Evolutionary conservation across 2,113 vertebrate genomes (phyloP), one percentile per base, ranked within the genome.

Genomic region (Pygathrix nemaeus): DNA sequence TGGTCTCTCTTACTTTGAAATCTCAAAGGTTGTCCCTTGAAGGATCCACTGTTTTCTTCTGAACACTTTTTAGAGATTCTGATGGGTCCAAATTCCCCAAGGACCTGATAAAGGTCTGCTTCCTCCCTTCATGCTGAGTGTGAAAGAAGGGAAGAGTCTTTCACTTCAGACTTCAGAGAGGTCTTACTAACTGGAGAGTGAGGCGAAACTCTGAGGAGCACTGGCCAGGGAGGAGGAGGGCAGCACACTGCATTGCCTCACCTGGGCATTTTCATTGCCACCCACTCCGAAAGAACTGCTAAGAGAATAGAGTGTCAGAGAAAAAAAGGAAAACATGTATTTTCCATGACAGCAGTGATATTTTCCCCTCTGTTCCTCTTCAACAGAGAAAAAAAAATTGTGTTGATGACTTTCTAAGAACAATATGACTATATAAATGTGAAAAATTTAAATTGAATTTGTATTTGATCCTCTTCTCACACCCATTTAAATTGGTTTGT

Each of bases 31-130:
- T 97, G 18, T 96, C 7, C 2, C 70, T 76, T 89, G 17, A 7
- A 96, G 88, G 94, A 83, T 97, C 79, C 2, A 30, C 55, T 90
- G 48, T 68, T 86, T 64, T 23, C 27, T 32, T 90, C 85, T 93
- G 68, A 97, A 94, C 8, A 1, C 18, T 92, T 93, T 64, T 59
- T 90, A 81, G 55, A 66, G 81, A 72, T 70, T 97, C 93, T 72
- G 0, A 59, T 72, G 16, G 20, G 66, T 70, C 64, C 66, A 76
- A 94, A 57, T 50, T 91, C 1, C 0, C n/a, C n/a, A 52, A 38
- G 52, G 35, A 78, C 13, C 52, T 21, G 48, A 6, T 64, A 32
- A 70, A 84, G 43, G 21, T 21, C 23, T 0, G 1, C 8, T 80
- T 84, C 7, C 27, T 84, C 78, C 43, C 59, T 57, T 40, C 38